Evolutionary conservation across 2,888 invertebrate species (phyloP).

Genomic region (Hanleya hanleyi): DNA sequence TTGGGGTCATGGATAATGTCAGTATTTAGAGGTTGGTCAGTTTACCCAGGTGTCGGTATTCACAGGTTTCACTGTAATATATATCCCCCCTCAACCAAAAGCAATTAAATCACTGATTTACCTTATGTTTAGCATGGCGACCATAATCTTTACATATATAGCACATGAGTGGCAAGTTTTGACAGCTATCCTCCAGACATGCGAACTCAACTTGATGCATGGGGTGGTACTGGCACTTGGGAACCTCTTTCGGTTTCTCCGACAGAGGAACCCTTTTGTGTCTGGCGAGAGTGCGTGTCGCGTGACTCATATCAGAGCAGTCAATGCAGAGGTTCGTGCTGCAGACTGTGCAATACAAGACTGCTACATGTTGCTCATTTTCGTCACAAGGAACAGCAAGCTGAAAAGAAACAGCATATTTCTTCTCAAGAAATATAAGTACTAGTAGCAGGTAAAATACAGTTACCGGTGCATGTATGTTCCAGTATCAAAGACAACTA

Average conservation of each 20-base stretch:
- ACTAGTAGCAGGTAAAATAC: too few species aligned
- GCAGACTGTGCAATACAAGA: slow-evolving; percentile 77
- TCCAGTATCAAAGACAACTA: too few species aligned
- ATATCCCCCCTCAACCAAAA: not conserved
- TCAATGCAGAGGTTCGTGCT: slow-evolving; percentile 77
- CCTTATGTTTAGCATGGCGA: slow-evolving; percentile 77
- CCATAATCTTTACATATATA: slow-evolving; percentile 79
- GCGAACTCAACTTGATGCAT: slow-evolving; percentile 78
- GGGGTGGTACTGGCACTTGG: slow-evolving; percentile 76
- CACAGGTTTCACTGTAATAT: too few species aligned
- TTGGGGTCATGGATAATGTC: too few species aligned
- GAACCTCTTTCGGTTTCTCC: slow-evolving; percentile 77
- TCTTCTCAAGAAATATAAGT: too few species aligned
- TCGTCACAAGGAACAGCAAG: slow-evolving; percentile 76
- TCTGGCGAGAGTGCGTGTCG: slow-evolving; percentile 76
- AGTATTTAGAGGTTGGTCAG: too few species aligned
- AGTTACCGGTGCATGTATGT: too few species aligned
- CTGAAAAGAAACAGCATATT: too few species aligned
- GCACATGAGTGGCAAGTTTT: slow-evolving; percentile 77
- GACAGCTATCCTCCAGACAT: slow-evolving; percentile 77
- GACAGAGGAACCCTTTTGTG: slow-evolving; percentile 77
- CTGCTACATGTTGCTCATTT: slow-evolving; percentile 76
- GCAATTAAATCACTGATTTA: slow-evolving; percentile 48
- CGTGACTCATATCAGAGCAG: slow-evolving; percentile 76
- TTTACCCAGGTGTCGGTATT: too few species aligned